A percentile compares a stretch with the other conserved stretches of the same genome.
Conservation (phyloP, 2,888 invertebrate genomes). For the Ferrisia virgata region DNA sequence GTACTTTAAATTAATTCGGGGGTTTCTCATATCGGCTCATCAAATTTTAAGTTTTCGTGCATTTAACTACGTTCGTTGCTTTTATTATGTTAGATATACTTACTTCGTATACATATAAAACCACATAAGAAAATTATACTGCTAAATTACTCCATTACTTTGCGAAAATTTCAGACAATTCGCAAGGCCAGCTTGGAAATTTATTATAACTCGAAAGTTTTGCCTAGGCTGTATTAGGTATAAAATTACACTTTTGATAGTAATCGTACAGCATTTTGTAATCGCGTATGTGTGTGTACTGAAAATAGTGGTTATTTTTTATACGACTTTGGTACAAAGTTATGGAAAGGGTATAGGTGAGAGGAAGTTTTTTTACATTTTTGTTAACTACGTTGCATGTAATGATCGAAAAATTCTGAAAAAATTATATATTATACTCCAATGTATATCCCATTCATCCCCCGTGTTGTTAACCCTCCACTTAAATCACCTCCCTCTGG, state of each 20-base stretch:
- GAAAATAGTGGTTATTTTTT: neutral
- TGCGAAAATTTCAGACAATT: neutral
- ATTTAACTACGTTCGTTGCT: neutral
- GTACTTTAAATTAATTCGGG: conserved; percentile 20
- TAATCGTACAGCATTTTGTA: neutral
- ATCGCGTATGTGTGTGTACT: neutral
- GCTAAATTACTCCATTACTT: conserved; percentile 29
- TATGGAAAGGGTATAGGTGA: no score
- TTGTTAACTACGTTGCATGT: no score
- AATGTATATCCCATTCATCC: no score
- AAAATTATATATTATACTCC: no score
- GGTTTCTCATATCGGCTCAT: neutral
- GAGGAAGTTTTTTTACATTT: no score
- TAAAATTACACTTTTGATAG: neutral
- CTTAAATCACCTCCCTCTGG: no score
- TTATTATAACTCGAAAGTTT: conserved; percentile 19
- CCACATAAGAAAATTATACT: conserved; percentile 30
- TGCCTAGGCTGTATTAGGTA: neutral
- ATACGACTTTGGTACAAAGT: neutral
- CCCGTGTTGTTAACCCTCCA: no score
- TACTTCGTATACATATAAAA: no score
- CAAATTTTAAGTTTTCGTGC: conserved; percentile 9
- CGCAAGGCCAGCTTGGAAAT: neutral
- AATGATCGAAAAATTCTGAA: no score
- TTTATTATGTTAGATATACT: no score